Base-by-base conservation (phyloP, 2,113 vertebrate species). In the Ranitomeya variabilis region DNA sequence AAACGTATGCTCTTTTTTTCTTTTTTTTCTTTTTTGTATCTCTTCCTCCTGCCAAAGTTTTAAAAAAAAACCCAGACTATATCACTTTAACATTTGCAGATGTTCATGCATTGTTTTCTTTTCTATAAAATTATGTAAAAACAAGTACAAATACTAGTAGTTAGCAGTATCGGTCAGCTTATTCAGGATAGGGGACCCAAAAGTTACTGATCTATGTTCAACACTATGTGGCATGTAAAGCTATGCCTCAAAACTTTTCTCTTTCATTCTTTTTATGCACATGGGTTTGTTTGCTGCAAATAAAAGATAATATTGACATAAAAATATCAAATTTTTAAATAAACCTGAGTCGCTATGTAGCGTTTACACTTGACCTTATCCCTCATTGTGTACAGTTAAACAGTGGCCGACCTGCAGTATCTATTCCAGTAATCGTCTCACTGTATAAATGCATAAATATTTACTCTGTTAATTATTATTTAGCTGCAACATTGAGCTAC, bases 381-480 rank as follows among this genome's bases (percentile, higher is more conserved):
- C 78, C 12, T 21, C 12, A 60, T 31, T 64, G 64, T 66, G 60
- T 67, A 83, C 64, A 45, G 26, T 45, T 31, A 16, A 64, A 82
- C 60, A 67, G 37, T 52, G 80, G 60, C 80, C 66, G 31, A 21
- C 31, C 26, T 67, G 45, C 80, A 66, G 15, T 23, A 19, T 83
- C 80, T 51, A n/a, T 83, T 52, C 45, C 26, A 12, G 80, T 52
- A 83, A 83, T 83, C 80, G 31, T 37, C 23, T 73, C 69, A 26
- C 19, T 21, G 64, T 31, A 31, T 83, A 64, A 83, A 51, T 52
- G 60, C 26, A 82, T 51, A 64, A 83, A 83, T 66, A 64, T 83
- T 83, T 66, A 67, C 80, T 66, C 59, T 31, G 80, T 82, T 82
- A 82, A 64, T 67, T 66, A 64, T 67, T 66, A 66, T 51, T 64